phyloP scores from a whole-genome alignment of 2,797 vertebrate species.

The Protonibea diacanthus region DNA sequence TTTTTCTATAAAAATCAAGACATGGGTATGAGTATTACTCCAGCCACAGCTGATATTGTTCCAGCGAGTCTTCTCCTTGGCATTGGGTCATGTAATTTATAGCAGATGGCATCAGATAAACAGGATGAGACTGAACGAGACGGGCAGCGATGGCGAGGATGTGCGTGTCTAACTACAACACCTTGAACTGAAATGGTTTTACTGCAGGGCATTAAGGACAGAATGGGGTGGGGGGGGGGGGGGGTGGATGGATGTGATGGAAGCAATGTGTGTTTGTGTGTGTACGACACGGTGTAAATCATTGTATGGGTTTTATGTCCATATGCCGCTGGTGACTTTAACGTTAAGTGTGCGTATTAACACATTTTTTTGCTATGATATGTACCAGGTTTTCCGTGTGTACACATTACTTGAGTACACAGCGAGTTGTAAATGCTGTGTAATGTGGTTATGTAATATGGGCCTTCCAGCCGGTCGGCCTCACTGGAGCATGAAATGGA shows the following conservation, averaged over 20 bases:
- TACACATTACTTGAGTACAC: constrained; percentile 42
- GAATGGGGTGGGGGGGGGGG: background rate
- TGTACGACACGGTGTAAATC: constrained; percentile 4
- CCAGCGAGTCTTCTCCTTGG: constrained; percentile 64
- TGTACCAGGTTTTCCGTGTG: constrained; percentile 28
- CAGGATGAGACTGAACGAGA: constrained; percentile 50
- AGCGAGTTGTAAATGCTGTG: constrained; percentile 70
- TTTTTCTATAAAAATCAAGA: background rate
- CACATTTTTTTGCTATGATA: background rate
- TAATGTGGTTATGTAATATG: constrained; percentile 75
- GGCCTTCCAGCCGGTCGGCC: constrained; percentile 60
- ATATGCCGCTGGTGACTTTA: constrained; percentile 1
- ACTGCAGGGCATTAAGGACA: constrained; percentile 40
- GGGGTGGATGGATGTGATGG: constrained; percentile 10
- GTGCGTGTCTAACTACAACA: constrained; percentile 44
- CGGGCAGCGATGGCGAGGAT: constrained; percentile 38
- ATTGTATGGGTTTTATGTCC: constrained; percentile 8
- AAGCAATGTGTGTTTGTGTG: constrained; percentile 3
- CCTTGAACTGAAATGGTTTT: constrained; percentile 58
- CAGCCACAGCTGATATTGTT: constrained; percentile 47
- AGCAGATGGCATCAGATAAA: constrained; percentile 66
- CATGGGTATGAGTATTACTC: constrained; percentile 3
- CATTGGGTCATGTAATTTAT: constrained; percentile 63
- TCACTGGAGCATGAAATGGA: constrained; percentile 75
- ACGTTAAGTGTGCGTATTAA: background rate